Conservation (phyloP, 1,140 invertebrate species). For the Globodera rostochiensis region DNA sequence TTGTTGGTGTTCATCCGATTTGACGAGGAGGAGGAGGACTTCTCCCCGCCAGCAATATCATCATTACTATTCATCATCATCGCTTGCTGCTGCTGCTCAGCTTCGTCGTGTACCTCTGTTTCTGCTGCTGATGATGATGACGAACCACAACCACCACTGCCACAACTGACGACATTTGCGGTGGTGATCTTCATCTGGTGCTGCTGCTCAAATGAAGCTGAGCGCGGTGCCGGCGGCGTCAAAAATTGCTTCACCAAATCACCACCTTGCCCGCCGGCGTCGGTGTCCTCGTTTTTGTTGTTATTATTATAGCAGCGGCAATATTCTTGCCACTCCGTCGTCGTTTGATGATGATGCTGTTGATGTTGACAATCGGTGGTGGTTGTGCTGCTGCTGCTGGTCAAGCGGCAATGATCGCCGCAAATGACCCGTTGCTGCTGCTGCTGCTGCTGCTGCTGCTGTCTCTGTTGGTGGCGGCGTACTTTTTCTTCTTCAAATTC, state of each 20-base stretch:
- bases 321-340: not conserved
- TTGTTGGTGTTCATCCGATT: too few species aligned
- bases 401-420: not conserved
- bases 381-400: not conserved
- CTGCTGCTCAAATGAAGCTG: not conserved
- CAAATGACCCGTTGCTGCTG: not conserved
- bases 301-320: not conserved
- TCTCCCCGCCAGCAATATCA: too few species aligned
- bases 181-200: too few species aligned
- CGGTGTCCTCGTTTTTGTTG: not conserved
- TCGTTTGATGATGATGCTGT: not conserved
- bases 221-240: too few species aligned
- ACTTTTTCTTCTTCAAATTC: conserved; percentile 11
- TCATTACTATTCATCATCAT: too few species aligned
- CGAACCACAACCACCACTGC: too few species aligned
- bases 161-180: too few species aligned
- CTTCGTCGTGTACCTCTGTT: too few species aligned
- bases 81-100: too few species aligned
- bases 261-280: too few species aligned
- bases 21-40: too few species aligned
- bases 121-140: too few species aligned
- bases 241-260: not conserved
- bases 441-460: not conserved
- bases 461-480: not conserved
- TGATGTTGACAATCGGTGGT: not conserved